Evolutionary conservation across 2,888 invertebrate genomes (phyloP).

Genomic region (Calliphora vomitoria): DNA sequence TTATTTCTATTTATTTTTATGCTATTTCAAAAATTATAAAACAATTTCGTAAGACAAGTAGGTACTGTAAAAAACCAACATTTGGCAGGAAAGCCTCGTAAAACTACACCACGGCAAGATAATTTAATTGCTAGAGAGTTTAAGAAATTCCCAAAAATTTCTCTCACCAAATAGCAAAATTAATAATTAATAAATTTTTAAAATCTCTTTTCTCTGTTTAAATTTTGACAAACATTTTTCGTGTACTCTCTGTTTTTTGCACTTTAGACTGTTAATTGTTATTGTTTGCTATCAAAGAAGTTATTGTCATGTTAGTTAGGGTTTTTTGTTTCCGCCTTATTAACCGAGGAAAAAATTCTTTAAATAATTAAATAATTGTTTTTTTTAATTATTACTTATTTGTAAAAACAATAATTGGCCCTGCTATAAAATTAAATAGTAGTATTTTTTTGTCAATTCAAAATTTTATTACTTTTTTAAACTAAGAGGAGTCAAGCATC

Average conservation of each 20-base stretch:
- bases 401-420: constrained; percentile 4
- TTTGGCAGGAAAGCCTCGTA: no score
- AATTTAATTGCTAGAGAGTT: no score
- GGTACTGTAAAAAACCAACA: no score
- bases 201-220: no score
- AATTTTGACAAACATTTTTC: not conserved
- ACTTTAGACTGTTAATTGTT: not conserved
- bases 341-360: constrained; percentile 26
- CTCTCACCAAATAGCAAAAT: no score
- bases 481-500: not conserved
- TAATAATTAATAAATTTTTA: no score
- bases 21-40: no score
- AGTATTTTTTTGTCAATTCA: not conserved
- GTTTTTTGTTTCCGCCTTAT: constrained; percentile 35
- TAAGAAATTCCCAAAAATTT: no score
- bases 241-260: not conserved
- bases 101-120: no score
- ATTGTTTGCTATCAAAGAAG: not conserved
- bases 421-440: not conserved
- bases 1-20: no score
- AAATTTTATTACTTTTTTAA: not conserved
- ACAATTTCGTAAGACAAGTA: no score
- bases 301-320: not conserved
- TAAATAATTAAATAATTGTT: constrained; percentile 15
- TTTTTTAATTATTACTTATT: constrained; percentile 18